Evolutionary conservation across 2,113 vertebrate genomes (phyloP).

Genomic region (Anseranas semipalmata): DNA sequence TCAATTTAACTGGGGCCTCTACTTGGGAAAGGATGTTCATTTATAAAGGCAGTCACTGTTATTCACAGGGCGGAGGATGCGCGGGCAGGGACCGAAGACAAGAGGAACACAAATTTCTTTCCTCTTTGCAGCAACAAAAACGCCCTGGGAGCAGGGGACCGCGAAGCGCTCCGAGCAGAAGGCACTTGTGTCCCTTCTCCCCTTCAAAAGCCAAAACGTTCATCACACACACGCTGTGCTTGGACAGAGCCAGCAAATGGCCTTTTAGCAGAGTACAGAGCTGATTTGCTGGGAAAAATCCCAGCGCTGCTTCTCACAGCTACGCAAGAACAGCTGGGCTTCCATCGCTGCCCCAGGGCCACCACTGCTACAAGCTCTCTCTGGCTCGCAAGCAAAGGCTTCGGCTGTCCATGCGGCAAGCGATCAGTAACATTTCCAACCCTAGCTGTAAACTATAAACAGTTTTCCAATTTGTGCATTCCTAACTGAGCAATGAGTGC

Average conservation of each 20-base stretch:
- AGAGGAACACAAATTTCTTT: background rate
- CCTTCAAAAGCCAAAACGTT: background rate
- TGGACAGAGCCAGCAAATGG: background rate
- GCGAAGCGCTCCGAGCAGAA: background rate
- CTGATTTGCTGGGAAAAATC: background rate
- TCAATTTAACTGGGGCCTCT: background rate
- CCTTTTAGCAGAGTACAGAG: background rate
- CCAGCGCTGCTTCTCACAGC: background rate
- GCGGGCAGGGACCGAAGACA: background rate
- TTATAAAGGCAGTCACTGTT: background rate
- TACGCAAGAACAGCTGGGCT: background rate
- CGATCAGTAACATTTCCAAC: background rate
- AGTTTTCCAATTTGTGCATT: background rate
- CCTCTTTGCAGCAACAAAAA: background rate
- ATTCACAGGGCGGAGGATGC: background rate
- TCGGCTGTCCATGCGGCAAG: background rate
- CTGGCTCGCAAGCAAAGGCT: background rate
- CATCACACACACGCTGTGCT: accelerated
- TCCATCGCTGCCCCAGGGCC: background rate
- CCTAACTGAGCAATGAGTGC: background rate
- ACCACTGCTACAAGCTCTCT: background rate
- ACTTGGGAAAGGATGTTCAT: background rate
- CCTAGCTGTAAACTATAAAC: background rate
- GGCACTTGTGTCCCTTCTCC: background rate
- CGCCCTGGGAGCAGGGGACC: background rate